Base-by-base conservation (phyloP, 2,888 invertebrate genomes). In the Conops quadrifasciatus region DNA sequence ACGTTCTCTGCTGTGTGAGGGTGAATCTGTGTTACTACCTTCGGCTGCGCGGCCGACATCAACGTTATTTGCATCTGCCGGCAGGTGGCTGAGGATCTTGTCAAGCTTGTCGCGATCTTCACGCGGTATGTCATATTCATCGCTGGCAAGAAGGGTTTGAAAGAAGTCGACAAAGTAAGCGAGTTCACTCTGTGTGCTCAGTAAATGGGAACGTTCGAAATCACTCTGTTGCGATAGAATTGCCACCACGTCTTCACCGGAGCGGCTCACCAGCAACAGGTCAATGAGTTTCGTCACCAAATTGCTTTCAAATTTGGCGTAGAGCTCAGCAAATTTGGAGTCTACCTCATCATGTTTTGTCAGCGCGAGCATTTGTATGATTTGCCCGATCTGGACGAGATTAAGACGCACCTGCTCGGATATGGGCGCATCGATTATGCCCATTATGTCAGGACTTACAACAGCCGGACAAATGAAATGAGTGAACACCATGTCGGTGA, bases 381-480 rank as follows among this genome's bases (percentile, higher is more conserved):
- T 94, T 87, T 96, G 95, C 0, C 96, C 98, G 71, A 98, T 91
- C 88, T 95, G 94, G 80, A 93, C 92, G 67, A 94, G 88, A 87
- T 94, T 98, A 85, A 95, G 96, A 49, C 97, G 88, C 5, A 96
- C 95, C 71, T 95, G 91, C 80, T 94, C 93, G 56, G 95, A 95
- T 70, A 98, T 94, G 9, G 96, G 95, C 1, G 94, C 93, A 82
- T 97, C 97, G 3, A 94, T 94, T 68, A 98, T 93, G 19, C 97
- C 98, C 85, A 96, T 93, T 1, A 95, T 93, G 84, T 98, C 98
- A 0, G 98, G 98, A 87, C 96, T 96, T 64, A 97, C 93, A 69
- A 99, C 94, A 0, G 97, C 98, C 2, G 97, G 97, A 81, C 98
- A 98, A 72, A 99, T 93, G 83, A 97, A 96, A 83, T 94, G 91